phyloP scores from a whole-genome alignment of 2,888 invertebrate species.

The Crematogaster levior region DNA sequence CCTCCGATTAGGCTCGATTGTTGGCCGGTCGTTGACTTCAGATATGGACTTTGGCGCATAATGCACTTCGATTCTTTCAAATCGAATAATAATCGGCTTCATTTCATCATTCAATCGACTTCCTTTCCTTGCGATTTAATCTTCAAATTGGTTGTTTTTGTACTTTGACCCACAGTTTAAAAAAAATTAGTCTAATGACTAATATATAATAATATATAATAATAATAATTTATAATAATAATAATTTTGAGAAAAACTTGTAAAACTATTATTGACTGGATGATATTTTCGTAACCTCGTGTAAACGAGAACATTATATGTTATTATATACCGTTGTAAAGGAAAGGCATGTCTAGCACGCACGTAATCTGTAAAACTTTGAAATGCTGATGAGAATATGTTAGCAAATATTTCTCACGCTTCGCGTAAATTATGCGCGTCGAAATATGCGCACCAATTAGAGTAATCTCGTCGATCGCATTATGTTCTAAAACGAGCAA shows the following conservation, averaged over 20 bases:
- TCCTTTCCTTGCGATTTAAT: slow-evolving; percentile 24
- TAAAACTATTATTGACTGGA: background rate
- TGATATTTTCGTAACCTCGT: background rate
- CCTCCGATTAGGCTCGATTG: slow-evolving; percentile 63
- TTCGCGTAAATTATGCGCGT: slow-evolving; percentile 8
- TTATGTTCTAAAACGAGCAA: background rate
- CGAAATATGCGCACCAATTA: slow-evolving; percentile 43
- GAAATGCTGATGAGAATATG: slow-evolving; percentile 21
- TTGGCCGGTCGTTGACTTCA: slow-evolving; percentile 69
- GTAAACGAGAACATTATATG: slow-evolving; percentile 20
- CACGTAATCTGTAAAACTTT: slow-evolving; percentile 33
- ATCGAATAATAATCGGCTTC: slow-evolving; percentile 57
- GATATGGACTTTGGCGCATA: slow-evolving; percentile 47
- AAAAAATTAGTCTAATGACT: too few relatives aligned
- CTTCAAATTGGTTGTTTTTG: background rate
- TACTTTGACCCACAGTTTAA: background rate
- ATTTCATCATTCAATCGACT: slow-evolving; percentile 1
- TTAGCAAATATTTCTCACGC: slow-evolving; percentile 24
- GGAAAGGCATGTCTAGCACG: background rate
- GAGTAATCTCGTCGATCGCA: slow-evolving; percentile 32
- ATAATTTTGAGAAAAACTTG: too few relatives aligned
- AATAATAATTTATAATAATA: too few relatives aligned
- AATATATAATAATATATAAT: too few relatives aligned
- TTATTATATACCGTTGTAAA: slow-evolving; percentile 41
- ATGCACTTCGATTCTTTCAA: slow-evolving; percentile 56